Evolutionary conservation across 2,888 invertebrate genomes (phyloP), one percentile per base, ranked within the genome.

Genomic region (Drosophila longiperda): DNA sequence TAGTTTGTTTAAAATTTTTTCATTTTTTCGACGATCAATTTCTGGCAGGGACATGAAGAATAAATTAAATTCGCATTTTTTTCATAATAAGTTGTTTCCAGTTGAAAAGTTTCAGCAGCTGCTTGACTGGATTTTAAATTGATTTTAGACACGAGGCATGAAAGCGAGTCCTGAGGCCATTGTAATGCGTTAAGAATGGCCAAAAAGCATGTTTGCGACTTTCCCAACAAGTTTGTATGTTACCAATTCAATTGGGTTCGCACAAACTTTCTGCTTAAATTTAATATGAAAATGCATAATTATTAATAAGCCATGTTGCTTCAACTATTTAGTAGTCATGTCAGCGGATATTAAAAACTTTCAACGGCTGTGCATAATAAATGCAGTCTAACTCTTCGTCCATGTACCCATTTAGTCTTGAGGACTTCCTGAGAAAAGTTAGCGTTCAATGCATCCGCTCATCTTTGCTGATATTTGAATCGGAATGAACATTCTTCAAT

Each of bases 91-190:
- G 55, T 61, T 61, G 67, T 60, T 66, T 53, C 60, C 70, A 64
- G 66, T 67, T 55, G 68, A 49, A 29, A 74, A 67, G 66, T 77
- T 85, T 60, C 23, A 38, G 32, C 67, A 69, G 69, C 62, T 69
- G 75, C 59, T 73, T 73, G 72, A 78, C 77, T 76, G 66, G 78
- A 75, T 80, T 68, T 53, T 54, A 61, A 78, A 83, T 85, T 83
- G 73, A 87, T 85, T 83, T 77, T 55, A 36, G 61, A 62, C 68
- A 61, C 72, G 71, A 52, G 45, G 36, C 52, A 59, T 59, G 57
- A 5, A n/a, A 32, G 20, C 5, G 8, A 29, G 1, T 48, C 26
- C 55, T 32, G 54, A 29, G 49, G 49, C 42, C 68, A 57, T 11
- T 55, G 40, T 17, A 53, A 32, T 45, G 52, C 34, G 32, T 48